Evolutionary conservation across 1,140 invertebrate genomes (phyloP).

Genomic region (Drosophila bipectinata): DNA sequence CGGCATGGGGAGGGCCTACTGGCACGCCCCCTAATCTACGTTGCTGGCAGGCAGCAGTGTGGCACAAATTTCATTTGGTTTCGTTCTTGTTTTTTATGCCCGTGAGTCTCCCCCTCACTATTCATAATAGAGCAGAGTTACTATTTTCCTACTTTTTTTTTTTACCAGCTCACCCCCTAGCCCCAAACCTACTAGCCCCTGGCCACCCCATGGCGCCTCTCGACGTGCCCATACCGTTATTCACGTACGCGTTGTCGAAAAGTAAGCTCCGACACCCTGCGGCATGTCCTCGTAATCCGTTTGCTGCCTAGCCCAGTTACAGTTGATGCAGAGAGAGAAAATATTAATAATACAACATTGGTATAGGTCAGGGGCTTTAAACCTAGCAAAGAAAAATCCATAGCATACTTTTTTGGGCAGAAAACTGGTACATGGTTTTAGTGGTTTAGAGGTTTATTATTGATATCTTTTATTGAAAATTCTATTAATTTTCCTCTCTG

Average conservation of each 20-base stretch:
- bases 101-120: constrained; percentile 37
- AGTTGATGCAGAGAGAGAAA: constrained; percentile 17
- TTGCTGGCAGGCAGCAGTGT: constrained; percentile 34
- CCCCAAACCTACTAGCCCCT: neutral
- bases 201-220: constrained; percentile 4
- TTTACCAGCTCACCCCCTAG: neutral
- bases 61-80: constrained; percentile 72
- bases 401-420: neutral
- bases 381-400: too few relatives aligned
- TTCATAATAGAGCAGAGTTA: constrained; percentile 77
- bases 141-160: constrained; percentile 70
- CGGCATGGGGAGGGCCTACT: neutral
- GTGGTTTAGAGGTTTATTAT: too few relatives aligned
- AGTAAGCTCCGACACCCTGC: constrained; percentile 77
- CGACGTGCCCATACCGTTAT: constrained; percentile 69
- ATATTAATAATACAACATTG: neutral
- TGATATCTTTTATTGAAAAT: too few relatives aligned
- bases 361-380: neutral
- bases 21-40: constrained; percentile 44
- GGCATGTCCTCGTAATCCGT: constrained; percentile 81
- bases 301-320: constrained; percentile 70
- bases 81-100: constrained; percentile 45
- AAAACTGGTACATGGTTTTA: neutral
- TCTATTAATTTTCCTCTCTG: neutral
- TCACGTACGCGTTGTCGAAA: constrained; percentile 77